These are phyloP conservation scores for Pseudotriccus pelzelni DNA, from an alignment of 2,797 vertebrate species.

Conservation along the genomic window DNA sequence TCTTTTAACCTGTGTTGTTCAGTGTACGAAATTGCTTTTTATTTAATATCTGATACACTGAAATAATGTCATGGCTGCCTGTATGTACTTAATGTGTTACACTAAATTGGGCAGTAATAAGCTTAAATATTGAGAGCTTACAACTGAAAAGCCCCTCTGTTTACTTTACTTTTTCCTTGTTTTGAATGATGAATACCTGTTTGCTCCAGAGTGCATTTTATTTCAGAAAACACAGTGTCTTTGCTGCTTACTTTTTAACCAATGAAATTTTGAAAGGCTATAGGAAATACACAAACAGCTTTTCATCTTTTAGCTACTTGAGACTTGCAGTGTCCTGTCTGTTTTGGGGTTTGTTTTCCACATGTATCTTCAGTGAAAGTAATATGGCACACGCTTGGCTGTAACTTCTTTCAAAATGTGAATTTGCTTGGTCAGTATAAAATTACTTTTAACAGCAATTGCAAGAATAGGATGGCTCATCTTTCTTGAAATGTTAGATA, in stretches of 20 bases:
- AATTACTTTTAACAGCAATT: background rate
- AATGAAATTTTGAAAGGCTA: background rate
- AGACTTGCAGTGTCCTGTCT: background rate
- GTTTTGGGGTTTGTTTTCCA: background rate
- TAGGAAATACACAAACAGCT: background rate
- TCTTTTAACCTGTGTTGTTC: background rate
- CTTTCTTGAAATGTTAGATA: background rate
- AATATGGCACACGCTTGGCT: background rate
- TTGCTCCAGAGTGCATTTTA: background rate
- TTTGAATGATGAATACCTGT: background rate
- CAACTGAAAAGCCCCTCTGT: background rate
- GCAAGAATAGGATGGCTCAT: background rate
- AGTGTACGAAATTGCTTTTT: background rate
- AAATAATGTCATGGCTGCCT: background rate
- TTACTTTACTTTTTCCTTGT: background rate
- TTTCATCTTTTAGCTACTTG: background rate
- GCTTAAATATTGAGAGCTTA: background rate
- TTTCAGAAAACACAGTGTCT: background rate
- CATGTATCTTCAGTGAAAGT: background rate
- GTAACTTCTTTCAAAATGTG: background rate
- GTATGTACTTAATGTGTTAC: rapidly evolving
- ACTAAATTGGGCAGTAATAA: background rate
- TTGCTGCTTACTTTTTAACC: background rate
- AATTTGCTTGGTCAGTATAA: background rate
- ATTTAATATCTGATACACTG: background rate